Evolutionary conservation across 2,888 invertebrate species (phyloP).

Genomic region (Pseudococcus viburni): DNA sequence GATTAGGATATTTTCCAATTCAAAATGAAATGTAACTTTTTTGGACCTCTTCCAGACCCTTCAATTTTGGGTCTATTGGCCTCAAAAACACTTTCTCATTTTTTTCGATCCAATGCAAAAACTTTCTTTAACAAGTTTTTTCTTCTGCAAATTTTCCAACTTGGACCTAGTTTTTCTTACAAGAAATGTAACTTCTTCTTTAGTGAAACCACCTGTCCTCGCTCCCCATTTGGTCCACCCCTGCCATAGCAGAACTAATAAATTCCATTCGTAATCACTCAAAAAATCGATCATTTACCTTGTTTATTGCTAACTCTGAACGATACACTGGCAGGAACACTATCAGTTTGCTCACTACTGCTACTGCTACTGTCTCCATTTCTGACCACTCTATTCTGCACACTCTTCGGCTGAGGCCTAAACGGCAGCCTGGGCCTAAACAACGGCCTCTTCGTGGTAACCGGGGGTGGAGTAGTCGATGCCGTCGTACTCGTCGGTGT

Average conservation of each 20-base stretch:
- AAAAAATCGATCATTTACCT: conserved; percentile 66
- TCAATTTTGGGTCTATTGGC: too few relatives aligned
- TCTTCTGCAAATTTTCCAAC: too few relatives aligned
- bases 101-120: too few relatives aligned
- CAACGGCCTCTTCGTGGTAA: conserved; percentile 56
- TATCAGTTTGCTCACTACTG: conserved; percentile 57
- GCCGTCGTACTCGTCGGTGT: conserved; percentile 65
- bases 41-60: too few relatives aligned
- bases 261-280: not conserved
- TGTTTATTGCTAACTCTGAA: conserved; percentile 69
- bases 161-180: too few relatives aligned
- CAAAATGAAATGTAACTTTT: too few relatives aligned
- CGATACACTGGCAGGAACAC: conserved; percentile 70
- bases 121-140: too few relatives aligned
- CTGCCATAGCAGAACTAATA: not conserved
- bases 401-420: conserved; percentile 55
- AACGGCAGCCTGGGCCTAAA: conserved; percentile 59
- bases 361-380: conserved; percentile 22
- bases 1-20: too few relatives aligned
- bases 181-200: too few relatives aligned
- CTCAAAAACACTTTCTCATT: too few relatives aligned
- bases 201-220: too few relatives aligned
- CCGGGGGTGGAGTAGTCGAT: conserved; percentile 65
- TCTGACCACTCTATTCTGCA: conserved; percentile 38
- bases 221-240: too few relatives aligned